These are phyloP conservation scores for Cheirogaleus medius DNA, from an alignment of 2,113 vertebrate species.

Conservation along the genomic window DNA sequence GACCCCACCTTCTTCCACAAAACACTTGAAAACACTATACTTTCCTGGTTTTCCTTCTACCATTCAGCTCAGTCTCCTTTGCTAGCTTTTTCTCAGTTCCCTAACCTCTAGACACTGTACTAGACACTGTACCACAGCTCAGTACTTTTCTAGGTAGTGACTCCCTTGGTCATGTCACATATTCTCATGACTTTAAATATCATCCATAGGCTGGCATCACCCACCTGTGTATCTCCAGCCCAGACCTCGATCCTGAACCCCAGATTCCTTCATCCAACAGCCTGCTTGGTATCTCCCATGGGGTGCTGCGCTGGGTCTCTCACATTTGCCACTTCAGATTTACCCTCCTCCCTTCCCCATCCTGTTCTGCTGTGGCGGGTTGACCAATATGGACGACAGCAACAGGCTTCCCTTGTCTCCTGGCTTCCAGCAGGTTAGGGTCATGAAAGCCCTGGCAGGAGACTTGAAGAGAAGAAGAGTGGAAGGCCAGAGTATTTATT, in stretches of 20 bases:
- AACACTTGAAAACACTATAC: neutral
- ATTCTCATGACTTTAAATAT: neutral
- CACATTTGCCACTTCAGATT: neutral
- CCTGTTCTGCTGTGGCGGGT: neutral
- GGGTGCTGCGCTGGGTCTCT: neutral
- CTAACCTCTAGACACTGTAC: neutral
- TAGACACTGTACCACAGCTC: neutral
- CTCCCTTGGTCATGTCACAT: neutral
- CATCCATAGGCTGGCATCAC: neutral
- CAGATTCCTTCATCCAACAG: neutral
- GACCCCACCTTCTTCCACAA: neutral
- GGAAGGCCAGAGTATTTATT: neutral
- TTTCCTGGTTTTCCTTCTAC: neutral
- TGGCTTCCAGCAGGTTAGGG: neutral
- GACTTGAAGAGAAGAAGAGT: neutral
- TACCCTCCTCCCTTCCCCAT: neutral
- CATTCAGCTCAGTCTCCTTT: neutral
- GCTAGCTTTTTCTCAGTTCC: neutral
- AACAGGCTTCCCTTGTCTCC: neutral
- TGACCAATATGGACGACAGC: neutral
- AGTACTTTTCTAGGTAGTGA: neutral
- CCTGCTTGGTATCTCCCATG: too few relatives aligned
- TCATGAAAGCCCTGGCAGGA: neutral
- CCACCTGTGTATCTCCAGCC: neutral
- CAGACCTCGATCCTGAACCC: neutral